Evolutionary conservation across 1,140 invertebrate species (phyloP).

Genomic region (Scylla paramamosain): DNA sequence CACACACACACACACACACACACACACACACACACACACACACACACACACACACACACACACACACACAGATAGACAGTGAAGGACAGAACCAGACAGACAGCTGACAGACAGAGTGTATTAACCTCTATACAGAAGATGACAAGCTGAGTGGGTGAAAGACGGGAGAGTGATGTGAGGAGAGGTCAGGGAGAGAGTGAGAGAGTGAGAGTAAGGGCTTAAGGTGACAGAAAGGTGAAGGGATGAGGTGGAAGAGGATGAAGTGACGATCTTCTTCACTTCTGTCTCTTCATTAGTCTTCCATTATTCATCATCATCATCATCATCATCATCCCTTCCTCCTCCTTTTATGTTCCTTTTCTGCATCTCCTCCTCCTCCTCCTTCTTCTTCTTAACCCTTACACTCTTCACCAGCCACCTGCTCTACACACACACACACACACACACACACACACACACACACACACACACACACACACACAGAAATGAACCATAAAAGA

Average conservation of each 20-base stretch:
- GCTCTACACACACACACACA: neutral
- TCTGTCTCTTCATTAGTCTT: neutral
- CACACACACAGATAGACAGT: too few relatives aligned
- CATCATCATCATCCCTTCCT: neutral
- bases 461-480: neutral
- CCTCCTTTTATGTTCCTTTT: neutral
- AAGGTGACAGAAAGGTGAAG: neutral
- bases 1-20: too few relatives aligned
- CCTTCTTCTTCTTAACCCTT: neutral
- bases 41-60: too few relatives aligned
- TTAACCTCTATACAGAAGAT: neutral
- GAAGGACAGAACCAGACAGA: too few relatives aligned
- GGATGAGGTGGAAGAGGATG: neutral
- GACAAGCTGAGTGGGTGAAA: neutral
- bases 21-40: too few relatives aligned
- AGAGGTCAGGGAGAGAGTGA: constrained; percentile 7
- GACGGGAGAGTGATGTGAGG: neutral
- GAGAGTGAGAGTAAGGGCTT: constrained; percentile 30
- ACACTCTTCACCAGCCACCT: neutral
- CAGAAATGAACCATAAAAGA: too few relatives aligned
- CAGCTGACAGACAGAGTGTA: too few relatives aligned
- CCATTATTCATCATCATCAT: neutral
- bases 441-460: neutral
- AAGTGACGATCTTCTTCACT: neutral
- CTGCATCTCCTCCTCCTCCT: neutral